Conservation (phyloP, 2,888 invertebrate species). For the Aquatica leii region DNA sequence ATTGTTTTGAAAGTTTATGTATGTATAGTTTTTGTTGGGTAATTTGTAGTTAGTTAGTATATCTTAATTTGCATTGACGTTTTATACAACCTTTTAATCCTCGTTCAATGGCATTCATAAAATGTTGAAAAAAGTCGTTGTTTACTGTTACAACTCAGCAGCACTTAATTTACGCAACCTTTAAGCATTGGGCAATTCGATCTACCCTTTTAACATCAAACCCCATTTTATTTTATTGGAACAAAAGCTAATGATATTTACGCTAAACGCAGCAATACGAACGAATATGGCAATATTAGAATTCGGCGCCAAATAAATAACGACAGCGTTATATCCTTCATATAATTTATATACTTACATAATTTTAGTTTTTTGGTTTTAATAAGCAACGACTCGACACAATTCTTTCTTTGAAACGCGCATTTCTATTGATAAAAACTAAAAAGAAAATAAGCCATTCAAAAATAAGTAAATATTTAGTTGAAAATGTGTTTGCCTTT, state of each 20-base stretch:
- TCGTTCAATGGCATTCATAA: too few relatives aligned
- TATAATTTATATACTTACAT: slow-evolving; percentile 1
- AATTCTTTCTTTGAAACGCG: background rate
- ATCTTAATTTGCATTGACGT: too few relatives aligned
- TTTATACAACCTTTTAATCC: too few relatives aligned
- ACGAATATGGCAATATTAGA: slow-evolving; percentile 1
- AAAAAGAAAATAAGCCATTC: background rate
- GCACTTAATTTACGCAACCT: slow-evolving; percentile 4
- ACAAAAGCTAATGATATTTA: slow-evolving; percentile 6
- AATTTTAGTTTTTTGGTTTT: too few relatives aligned
- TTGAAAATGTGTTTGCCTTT: slow-evolving; percentile 41
- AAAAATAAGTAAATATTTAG: slow-evolving; percentile 49
- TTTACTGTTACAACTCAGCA: background rate
- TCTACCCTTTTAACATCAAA: slow-evolving; percentile 14
- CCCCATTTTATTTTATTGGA: slow-evolving; percentile 11
- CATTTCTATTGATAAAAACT: slow-evolving; percentile 1
- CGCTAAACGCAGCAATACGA: background rate
- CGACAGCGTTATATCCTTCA: background rate
- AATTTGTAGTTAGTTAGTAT: too few relatives aligned
- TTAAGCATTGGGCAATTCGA: slow-evolving; percentile 1
- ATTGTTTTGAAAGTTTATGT: too few relatives aligned
- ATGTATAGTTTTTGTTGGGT: too few relatives aligned
- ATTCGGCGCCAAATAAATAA: slow-evolving; percentile 11
- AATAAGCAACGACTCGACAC: too few relatives aligned
- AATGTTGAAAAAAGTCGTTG: too few relatives aligned